Conservation (phyloP, 2,888 invertebrate genomes). For the Scaptomyza polygonia region DNA sequence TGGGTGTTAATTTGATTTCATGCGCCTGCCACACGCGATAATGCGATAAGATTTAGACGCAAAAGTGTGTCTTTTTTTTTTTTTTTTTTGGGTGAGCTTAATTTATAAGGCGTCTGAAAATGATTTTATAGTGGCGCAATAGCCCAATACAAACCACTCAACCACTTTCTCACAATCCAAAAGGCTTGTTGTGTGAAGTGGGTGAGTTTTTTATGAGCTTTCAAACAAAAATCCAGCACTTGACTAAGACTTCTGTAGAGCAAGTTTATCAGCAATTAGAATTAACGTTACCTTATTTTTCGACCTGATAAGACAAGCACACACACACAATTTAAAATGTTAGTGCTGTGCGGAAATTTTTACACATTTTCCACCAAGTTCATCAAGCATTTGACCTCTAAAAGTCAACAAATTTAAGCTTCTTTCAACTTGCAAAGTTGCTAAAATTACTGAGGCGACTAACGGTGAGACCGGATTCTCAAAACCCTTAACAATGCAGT, state of each 20-base stretch:
- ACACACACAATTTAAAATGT: constrained; percentile 41
- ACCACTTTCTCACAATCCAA: constrained; percentile 40
- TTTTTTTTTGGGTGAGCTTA: constrained; percentile 4
- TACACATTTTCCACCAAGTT: constrained; percentile 41
- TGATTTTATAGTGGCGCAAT: constrained; percentile 59
- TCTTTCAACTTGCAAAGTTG: constrained; percentile 37
- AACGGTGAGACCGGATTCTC: constrained; percentile 51
- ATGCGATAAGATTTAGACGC: constrained; percentile 68
- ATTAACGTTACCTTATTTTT: neutral
- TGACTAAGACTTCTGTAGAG: constrained; percentile 27
- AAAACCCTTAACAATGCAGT: constrained; percentile 31
- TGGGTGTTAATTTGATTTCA: constrained; percentile 76
- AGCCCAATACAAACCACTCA: constrained; percentile 36
- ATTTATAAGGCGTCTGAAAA: constrained; percentile 38
- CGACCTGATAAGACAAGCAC: constrained; percentile 19
- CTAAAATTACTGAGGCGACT: constrained; percentile 44
- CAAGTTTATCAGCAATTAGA: constrained; percentile 29
- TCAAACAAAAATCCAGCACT: constrained; percentile 47
- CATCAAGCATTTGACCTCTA: constrained; percentile 71
- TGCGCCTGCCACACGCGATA: constrained; percentile 52
- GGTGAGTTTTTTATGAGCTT: constrained; percentile 60
- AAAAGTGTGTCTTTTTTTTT: constrained; percentile 20
- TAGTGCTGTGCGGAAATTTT: constrained; percentile 20
- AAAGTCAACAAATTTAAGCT: constrained; percentile 32
- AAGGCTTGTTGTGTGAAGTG: constrained; percentile 49